These are phyloP conservation scores for Aspiorhynchus laticeps DNA, from an alignment of 2,113 vertebrate genomes.

Conservation along the genomic window DNA sequence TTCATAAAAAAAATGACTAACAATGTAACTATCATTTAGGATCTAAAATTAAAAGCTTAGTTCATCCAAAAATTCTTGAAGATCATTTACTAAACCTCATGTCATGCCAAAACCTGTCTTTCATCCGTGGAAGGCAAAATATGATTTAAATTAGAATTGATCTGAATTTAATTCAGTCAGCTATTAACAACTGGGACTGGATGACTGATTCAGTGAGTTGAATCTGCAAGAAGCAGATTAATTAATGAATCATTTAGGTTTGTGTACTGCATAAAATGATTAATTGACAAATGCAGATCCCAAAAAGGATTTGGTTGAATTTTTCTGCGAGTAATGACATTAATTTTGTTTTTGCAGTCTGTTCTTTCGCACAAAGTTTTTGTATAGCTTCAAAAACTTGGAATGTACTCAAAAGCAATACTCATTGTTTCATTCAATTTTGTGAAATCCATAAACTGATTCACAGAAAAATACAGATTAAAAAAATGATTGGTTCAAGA, in stretches of 20 bases:
- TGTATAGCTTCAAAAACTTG: neutral
- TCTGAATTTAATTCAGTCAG: neutral
- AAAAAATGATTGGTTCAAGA: neutral
- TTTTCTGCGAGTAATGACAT: neutral
- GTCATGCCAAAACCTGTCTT: neutral
- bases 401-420: neutral
- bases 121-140: neutral
- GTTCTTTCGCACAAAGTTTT: neutral
- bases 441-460: neutral
- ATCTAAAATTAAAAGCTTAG: conserved; percentile 1
- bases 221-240: neutral
- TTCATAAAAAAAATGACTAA: neutral
- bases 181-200: neutral
- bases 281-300: no score
- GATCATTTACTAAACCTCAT: neutral
- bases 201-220: neutral
- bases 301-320: neutral
- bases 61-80: conserved; percentile 9
- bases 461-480: neutral
- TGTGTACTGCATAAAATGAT: neutral
- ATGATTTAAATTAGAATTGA: neutral
- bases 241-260: neutral
- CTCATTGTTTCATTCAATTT: neutral
- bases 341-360: neutral
- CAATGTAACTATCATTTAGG: neutral